phyloP scores from a whole-genome alignment of 2,113 vertebrate species.

The Pyrgilauda ruficollis region DNA sequence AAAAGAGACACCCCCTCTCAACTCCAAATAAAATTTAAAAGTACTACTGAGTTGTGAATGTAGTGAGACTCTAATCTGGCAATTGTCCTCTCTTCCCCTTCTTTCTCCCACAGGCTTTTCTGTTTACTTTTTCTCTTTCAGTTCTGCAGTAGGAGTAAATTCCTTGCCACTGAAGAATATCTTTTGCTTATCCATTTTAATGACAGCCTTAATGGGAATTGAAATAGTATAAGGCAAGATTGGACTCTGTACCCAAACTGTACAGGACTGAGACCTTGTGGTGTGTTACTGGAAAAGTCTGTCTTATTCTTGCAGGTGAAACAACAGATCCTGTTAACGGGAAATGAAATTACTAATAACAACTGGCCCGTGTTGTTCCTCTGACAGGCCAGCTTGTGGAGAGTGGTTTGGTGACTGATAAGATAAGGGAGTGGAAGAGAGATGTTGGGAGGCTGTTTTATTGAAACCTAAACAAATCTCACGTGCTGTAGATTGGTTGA shows the following conservation, averaged over 20 bases:
- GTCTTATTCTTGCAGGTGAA: not conserved
- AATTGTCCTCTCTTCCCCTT: not conserved
- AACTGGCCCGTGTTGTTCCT: not conserved
- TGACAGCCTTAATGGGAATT: not conserved
- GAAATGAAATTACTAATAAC: conserved; percentile 29
- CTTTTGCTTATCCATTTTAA: not conserved
- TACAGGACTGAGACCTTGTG: not conserved
- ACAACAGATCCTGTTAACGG: not conserved
- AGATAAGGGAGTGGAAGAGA: not conserved
- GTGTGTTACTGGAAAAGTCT: not conserved
- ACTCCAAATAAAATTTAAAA: not conserved
- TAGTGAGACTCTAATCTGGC: not conserved
- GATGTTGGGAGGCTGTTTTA: not conserved
- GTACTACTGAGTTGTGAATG: not conserved
- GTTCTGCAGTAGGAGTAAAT: not conserved
- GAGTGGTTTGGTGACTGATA: conserved; percentile 6
- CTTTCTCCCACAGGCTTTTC: not conserved
- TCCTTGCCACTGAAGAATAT: not conserved
- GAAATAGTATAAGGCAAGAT: not conserved
- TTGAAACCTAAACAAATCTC: not conserved
- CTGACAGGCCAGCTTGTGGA: not conserved
- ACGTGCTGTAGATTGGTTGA: not conserved
- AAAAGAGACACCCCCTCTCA: not conserved
- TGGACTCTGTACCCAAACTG: not conserved
- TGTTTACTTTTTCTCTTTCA: not conserved